Conservation (phyloP, 2,797 vertebrate species). For the Cossypha niveicapilla region DNA sequence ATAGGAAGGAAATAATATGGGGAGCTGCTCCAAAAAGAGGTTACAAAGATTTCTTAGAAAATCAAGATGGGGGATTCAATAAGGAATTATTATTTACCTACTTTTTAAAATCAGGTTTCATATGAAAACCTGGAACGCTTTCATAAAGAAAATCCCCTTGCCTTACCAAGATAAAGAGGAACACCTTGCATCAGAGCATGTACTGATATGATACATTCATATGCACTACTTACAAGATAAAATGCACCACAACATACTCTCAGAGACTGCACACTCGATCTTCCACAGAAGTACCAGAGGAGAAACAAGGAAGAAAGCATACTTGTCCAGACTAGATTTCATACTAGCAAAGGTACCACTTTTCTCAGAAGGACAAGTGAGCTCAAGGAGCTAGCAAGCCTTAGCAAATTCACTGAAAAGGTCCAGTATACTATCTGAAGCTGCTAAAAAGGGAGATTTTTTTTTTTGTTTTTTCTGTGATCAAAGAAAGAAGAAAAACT, state of each 20-base stretch:
- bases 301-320: neutral
- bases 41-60: neutral
- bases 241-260: neutral
- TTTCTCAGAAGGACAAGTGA: neutral
- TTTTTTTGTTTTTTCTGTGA: neutral
- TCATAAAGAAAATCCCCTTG: neutral
- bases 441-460: neutral
- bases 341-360: neutral
- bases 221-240: neutral
- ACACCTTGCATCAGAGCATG: neutral
- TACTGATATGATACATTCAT: neutral
- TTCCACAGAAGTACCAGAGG: neutral
- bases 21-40: neutral
- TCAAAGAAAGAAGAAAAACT: neutral
- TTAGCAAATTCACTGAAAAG: neutral
- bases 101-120: neutral
- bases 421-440: neutral
- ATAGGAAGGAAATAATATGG: neutral
- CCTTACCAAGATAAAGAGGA: neutral
- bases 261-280: rapidly evolving
- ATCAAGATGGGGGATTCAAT: neutral
- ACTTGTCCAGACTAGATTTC: neutral
- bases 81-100: neutral
- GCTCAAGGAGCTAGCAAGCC: neutral
- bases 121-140: neutral